A percentile compares a stretch with the other conserved stretches of the same genome.
Conservation (phyloP, 2,797 vertebrate species). For the Falco rusticolus region DNA sequence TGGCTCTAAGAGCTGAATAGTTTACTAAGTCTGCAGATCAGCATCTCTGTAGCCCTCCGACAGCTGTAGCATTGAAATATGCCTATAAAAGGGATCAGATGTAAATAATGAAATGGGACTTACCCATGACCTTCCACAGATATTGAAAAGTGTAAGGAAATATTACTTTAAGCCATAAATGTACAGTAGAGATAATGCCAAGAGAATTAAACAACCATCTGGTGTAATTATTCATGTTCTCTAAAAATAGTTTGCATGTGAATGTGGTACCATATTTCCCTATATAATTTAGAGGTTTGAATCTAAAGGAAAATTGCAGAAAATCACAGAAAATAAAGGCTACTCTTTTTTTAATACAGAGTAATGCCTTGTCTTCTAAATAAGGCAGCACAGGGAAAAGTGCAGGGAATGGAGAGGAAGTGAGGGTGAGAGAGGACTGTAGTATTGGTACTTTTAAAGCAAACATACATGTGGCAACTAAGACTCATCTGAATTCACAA, state of each 20-base stretch:
- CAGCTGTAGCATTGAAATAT: slow-evolving; percentile 42
- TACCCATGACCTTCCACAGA: slow-evolving; percentile 31
- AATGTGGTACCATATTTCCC: slow-evolving; percentile 60
- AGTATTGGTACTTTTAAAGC: neutral
- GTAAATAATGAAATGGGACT: slow-evolving; percentile 45
- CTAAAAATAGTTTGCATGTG: slow-evolving; percentile 78
- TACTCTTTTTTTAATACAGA: neutral
- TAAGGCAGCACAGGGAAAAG: neutral
- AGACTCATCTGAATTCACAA: neutral
- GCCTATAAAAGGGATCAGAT: slow-evolving; percentile 39
- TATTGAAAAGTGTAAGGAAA: slow-evolving; percentile 71
- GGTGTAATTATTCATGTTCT: slow-evolving; percentile 75
- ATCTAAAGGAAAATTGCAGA: slow-evolving; percentile 55
- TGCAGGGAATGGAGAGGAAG: neutral
- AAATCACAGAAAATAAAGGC: slow-evolving; percentile 45
- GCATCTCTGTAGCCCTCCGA: slow-evolving; percentile 37
- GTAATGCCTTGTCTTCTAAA: neutral
- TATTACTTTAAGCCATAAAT: slow-evolving; percentile 71
- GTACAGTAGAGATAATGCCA: slow-evolving; percentile 77
- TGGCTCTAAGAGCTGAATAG: neutral
- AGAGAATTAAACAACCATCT: slow-evolving; percentile 79
- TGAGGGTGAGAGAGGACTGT: neutral
- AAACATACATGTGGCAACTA: neutral
- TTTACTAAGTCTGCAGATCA: slow-evolving; percentile 45
- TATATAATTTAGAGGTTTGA: slow-evolving; percentile 65